These are phyloP conservation scores for Passerina amoena DNA, from an alignment of 2,113 vertebrate species.

Conservation along the genomic window DNA sequence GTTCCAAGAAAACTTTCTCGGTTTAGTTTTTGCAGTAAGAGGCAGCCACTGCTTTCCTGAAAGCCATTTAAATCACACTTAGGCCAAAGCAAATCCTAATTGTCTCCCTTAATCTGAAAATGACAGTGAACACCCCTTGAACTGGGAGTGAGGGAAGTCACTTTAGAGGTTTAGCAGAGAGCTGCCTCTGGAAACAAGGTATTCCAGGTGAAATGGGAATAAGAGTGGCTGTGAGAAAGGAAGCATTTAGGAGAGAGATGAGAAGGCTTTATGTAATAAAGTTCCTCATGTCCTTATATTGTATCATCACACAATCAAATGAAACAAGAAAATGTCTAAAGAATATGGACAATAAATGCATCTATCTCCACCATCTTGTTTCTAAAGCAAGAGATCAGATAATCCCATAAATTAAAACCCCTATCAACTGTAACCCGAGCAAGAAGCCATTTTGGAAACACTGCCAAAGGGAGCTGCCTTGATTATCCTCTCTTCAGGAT, in stretches of 20 bases:
- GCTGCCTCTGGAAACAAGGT: neutral
- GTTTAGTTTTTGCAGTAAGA: neutral
- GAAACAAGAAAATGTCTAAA: slow-evolving; percentile 67
- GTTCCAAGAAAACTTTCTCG: neutral
- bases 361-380: slow-evolving; percentile 74
- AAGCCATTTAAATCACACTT: neutral
- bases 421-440: slow-evolving; percentile 65
- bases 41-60: neutral
- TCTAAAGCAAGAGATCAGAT: slow-evolving; percentile 76
- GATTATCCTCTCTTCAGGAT: slow-evolving; percentile 77
- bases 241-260: slow-evolving; percentile 40
- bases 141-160: neutral
- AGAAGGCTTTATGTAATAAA: slow-evolving; percentile 70
- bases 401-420: slow-evolving; percentile 78
- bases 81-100: neutral
- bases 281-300: slow-evolving; percentile 62
- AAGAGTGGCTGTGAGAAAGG: slow-evolving; percentile 47
- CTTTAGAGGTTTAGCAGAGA: neutral
- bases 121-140: neutral
- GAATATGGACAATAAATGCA: slow-evolving; percentile 72
- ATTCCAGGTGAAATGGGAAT: neutral
- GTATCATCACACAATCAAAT: slow-evolving; percentile 77
- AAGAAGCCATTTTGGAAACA: slow-evolving; percentile 50
- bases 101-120: neutral
- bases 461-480: slow-evolving; percentile 64